These are phyloP conservation scores for Gobio gobio DNA, from an alignment of 2,113 vertebrate genomes.

Conservation along the genomic window DNA sequence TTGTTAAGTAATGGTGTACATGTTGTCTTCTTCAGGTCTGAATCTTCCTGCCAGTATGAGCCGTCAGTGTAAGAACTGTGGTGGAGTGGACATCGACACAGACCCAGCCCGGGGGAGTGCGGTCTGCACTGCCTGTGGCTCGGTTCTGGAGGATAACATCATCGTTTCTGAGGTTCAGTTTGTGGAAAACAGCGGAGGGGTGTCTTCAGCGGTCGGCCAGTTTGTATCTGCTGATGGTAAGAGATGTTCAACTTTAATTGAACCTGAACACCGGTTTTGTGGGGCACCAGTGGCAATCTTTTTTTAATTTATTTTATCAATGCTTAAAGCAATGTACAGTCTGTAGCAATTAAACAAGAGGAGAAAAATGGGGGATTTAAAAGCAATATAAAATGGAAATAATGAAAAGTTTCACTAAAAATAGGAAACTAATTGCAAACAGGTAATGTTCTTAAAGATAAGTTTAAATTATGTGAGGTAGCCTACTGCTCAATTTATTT, in stretches of 20 bases:
- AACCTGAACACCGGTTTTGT: not conserved
- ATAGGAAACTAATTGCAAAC: too few species aligned
- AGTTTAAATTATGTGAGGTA: not conserved
- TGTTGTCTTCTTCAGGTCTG: constrained; percentile 18
- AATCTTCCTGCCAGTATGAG: constrained; percentile 73
- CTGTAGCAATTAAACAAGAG: too few species aligned
- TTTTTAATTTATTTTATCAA: too few species aligned
- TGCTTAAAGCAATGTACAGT: too few species aligned
- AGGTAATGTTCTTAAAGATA: too few species aligned
- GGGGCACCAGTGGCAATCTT: not conserved
- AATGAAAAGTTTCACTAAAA: too few species aligned
- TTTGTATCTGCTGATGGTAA: constrained; percentile 92
- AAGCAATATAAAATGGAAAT: too few species aligned
- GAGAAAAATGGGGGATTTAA: too few species aligned
- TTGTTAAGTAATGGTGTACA: not conserved
- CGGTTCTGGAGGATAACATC: constrained; percentile 96
- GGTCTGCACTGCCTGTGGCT: constrained; percentile 91
- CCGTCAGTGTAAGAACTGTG: constrained; percentile 85
- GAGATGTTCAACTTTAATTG: constrained; percentile 45
- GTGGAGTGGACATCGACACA: constrained; percentile 89
- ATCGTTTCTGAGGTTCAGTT: constrained; percentile 97
- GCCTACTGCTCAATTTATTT: not conserved
- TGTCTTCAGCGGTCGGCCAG: constrained; percentile 93
- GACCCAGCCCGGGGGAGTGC: constrained; percentile 92
- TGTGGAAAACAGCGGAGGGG: constrained; percentile 91